Evolutionary conservation across 2,888 invertebrate species (phyloP).

Genomic region (Megamerina dolium): DNA sequence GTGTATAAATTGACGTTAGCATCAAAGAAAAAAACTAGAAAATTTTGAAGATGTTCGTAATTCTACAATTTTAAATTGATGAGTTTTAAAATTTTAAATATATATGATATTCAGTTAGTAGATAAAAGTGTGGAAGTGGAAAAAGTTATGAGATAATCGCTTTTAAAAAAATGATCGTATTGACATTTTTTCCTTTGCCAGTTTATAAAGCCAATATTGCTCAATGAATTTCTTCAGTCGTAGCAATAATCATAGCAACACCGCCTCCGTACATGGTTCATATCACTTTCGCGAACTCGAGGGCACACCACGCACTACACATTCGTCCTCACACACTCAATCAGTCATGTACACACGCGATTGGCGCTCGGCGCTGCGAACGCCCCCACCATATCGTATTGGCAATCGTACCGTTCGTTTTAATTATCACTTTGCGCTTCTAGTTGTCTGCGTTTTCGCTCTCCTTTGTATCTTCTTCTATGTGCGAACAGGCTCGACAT

Average conservation of each 20-base stretch:
- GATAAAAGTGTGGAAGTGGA: too few species aligned
- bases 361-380: constrained; percentile 82
- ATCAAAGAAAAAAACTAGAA: too few species aligned
- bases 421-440: constrained; percentile 72
- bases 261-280: constrained; percentile 6
- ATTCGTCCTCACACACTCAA: constrained; percentile 3
- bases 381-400: constrained; percentile 82
- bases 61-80: too few species aligned
- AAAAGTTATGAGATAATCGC: too few species aligned
- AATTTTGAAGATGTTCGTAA: too few species aligned
- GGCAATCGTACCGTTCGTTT: constrained; percentile 78
- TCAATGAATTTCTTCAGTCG: constrained; percentile 11
- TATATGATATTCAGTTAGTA: too few species aligned
- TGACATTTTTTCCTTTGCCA: too few species aligned
- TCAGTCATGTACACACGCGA: constrained; percentile 57
- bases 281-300: constrained; percentile 16
- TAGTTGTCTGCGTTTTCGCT: constrained; percentile 61
- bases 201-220: too few species aligned
- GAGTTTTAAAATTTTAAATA: too few species aligned
- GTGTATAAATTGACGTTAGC: background rate
- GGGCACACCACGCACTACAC: constrained; percentile 10
- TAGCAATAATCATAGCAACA: background rate
- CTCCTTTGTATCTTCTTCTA: constrained; percentile 66
- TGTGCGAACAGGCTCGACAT: constrained; percentile 48
- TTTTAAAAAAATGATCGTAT: too few species aligned